phyloP scores from a whole-genome alignment of 2,888 invertebrate species.

The Gari tellinella region DNA sequence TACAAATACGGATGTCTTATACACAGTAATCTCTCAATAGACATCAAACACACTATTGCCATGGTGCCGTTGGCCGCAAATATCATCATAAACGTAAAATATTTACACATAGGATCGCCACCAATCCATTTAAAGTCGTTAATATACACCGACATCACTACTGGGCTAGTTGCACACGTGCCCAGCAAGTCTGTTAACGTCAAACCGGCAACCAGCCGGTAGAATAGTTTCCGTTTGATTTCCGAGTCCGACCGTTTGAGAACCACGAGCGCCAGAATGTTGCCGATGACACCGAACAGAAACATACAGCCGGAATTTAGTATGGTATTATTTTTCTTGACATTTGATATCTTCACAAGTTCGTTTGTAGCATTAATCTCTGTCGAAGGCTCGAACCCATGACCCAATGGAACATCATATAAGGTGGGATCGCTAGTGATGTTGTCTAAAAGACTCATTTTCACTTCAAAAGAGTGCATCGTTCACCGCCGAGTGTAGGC shows the following conservation, averaged over 20 bases:
- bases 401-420: too few relatives aligned
- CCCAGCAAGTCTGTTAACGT: constrained; percentile 83
- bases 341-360: constrained; percentile 28
- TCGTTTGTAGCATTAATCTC: constrained; percentile 26
- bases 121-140: constrained; percentile 79
- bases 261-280: constrained; percentile 81
- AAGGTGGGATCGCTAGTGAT: too few relatives aligned
- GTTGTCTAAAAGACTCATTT: too few relatives aligned
- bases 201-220: constrained; percentile 82
- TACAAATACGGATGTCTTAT: constrained; percentile 82
- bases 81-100: constrained; percentile 84
- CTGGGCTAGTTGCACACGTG: constrained; percentile 80
- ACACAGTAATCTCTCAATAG: constrained; percentile 82
- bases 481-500: too few relatives aligned
- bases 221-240: constrained; percentile 82
- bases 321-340: constrained; percentile 59
- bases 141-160: constrained; percentile 78
- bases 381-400: too few relatives aligned
- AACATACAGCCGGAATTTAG: constrained; percentile 73
- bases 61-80: constrained; percentile 82
- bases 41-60: constrained; percentile 83
- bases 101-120: constrained; percentile 78
- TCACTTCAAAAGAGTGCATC: too few relatives aligned
- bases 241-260: constrained; percentile 75
- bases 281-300: constrained; percentile 79